Percentiles rank a stretch among this genome's conserved stretches.
phyloP scores from a whole-genome alignment of 2,113 vertebrate genomes.

The Trogon surrucura region DNA sequence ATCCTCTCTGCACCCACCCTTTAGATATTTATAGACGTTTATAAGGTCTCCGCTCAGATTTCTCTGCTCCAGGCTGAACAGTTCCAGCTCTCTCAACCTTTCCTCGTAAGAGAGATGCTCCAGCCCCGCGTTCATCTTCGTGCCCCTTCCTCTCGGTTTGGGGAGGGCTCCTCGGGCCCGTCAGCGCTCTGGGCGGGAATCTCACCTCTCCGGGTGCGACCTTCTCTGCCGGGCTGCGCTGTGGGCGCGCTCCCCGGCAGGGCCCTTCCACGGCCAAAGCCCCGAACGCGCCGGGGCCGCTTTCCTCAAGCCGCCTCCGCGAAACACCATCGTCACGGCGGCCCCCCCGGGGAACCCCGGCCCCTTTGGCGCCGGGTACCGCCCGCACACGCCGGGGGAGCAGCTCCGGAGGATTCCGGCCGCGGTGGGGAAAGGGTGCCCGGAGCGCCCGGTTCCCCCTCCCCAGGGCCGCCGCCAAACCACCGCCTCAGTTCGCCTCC shows the following conservation, averaged over 20 bases:
- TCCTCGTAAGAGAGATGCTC: no score
- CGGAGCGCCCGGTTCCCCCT: not conserved
- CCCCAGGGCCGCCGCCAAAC: not conserved
- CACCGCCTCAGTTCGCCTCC: no score
- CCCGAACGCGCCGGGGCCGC: not conserved
- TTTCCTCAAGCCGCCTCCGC: no score
- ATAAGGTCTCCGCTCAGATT: no score
- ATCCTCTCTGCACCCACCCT: no score
- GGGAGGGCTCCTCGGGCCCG: not conserved
- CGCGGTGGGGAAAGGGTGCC: not conserved
- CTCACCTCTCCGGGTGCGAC: not conserved
- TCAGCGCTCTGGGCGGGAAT: not conserved
- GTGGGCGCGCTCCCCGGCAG: not conserved
- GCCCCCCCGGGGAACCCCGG: not conserved
- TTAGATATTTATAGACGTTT: no score
- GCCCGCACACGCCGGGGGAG: not conserved
- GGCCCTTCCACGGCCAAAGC: not conserved
- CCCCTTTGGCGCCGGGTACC: not conserved
- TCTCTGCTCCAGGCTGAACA: no score
- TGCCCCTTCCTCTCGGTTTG: not conserved
- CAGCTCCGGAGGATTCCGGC: not conserved
- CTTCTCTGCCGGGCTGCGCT: not conserved
- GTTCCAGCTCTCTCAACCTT: no score
- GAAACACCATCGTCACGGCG: rapidly evolving
- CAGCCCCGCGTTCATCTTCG: no score